A percentile compares a stretch with the other conserved stretches of the same genome.
These are phyloP conservation scores for Drosophila lowei DNA, from an alignment of 1,140 invertebrate genomes.

Conservation along the genomic window DNA sequence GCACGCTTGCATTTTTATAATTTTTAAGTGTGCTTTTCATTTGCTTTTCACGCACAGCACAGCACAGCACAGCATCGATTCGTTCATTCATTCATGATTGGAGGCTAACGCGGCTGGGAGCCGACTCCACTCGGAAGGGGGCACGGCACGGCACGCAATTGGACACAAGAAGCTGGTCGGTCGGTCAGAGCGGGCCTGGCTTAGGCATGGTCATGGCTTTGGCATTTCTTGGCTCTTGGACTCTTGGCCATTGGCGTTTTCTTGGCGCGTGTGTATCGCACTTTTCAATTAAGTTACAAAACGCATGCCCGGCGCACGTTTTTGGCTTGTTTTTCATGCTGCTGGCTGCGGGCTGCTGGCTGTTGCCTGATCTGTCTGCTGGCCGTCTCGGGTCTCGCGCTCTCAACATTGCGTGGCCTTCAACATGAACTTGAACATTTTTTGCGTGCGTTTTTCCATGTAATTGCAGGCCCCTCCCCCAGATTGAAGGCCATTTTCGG, in stretches of 20 bases:
- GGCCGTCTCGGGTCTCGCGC: slow-evolving; percentile 24
- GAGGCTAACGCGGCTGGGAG: slow-evolving; percentile 10
- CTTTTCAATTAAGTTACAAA: slow-evolving; percentile 79
- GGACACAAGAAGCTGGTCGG: slow-evolving; percentile 51
- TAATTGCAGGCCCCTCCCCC: slow-evolving; percentile 27
- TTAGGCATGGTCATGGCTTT: slow-evolving; percentile 49
- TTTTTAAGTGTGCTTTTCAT: slow-evolving; percentile 35
- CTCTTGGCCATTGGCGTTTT: slow-evolving; percentile 22
- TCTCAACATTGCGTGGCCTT: slow-evolving; percentile 52
- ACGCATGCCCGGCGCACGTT: slow-evolving; percentile 77
- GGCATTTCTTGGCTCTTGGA: slow-evolving; percentile 29
- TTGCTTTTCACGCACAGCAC: slow-evolving; percentile 35
- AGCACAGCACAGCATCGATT: slow-evolving; percentile 18
- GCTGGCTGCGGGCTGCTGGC: slow-evolving; percentile 11
- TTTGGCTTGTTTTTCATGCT: slow-evolving; percentile 38
- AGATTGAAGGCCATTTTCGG: slow-evolving; percentile 28
- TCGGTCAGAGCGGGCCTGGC: not conserved
- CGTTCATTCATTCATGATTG: slow-evolving; percentile 48
- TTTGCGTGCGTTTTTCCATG: slow-evolving; percentile 52
- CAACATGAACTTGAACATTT: slow-evolving; percentile 70
- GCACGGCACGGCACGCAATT: slow-evolving; percentile 48
- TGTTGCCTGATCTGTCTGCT: slow-evolving; percentile 52
- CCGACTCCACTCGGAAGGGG: slow-evolving; percentile 1
- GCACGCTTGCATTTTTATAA: slow-evolving; percentile 55
- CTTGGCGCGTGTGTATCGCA: slow-evolving; percentile 77